phyloP scores from a whole-genome alignment of 2,888 invertebrate genomes.

The Lycia hirtaria region DNA sequence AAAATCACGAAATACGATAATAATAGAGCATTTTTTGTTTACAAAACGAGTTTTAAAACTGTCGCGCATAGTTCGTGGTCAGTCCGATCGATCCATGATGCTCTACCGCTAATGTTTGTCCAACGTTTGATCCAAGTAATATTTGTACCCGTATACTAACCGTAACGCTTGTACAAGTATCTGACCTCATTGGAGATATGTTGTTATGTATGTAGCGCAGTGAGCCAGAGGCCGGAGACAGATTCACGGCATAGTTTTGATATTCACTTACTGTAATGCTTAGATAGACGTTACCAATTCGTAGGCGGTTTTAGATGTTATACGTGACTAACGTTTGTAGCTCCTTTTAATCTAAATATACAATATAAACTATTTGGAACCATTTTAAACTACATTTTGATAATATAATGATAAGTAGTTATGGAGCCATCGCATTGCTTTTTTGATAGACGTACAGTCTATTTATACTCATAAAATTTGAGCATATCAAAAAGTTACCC shows the following conservation, averaged over 20 bases:
- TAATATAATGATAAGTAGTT: no score
- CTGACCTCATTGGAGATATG: constrained; percentile 48
- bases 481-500: constrained; percentile 37
- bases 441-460: constrained; percentile 8
- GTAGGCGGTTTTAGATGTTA: constrained; percentile 1
- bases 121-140: constrained; percentile 39
- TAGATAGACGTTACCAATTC: constrained; percentile 25
- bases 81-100: no score
- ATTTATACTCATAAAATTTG: background rate
- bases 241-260: constrained; percentile 41
- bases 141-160: constrained; percentile 46
- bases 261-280: constrained; percentile 40
- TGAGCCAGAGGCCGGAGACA: constrained; percentile 24
- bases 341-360: background rate
- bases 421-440: constrained; percentile 2
- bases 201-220: constrained; percentile 37
- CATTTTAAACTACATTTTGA: constrained; percentile 13
- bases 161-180: constrained; percentile 61
- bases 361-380: constrained; percentile 4
- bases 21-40: no score
- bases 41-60: no score
- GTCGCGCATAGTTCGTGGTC: no score
- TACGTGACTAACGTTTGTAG: background rate
- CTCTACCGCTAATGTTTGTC: no score
- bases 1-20: no score